Base-by-base conservation (phyloP, 1,140 invertebrate species). In the Riptortus pedestris region DNA sequence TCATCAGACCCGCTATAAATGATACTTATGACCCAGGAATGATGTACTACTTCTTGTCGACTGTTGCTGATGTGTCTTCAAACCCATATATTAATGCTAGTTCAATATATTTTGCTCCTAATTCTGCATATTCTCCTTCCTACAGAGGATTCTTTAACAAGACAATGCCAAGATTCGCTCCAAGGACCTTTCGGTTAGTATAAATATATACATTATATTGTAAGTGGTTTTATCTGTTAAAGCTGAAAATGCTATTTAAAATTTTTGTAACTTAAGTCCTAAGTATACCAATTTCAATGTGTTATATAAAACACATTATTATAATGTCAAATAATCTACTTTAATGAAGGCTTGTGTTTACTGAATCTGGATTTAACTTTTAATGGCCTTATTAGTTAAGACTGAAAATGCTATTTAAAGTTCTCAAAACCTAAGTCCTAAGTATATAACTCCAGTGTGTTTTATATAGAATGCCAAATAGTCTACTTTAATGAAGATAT, bases 31-130 rank as follows among this genome's bases (percentile, higher is more conserved):
- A 97, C 78, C 94, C 95, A 0, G 94, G 95, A 62, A 91, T 98
- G 84, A 94, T 97, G 91, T 98, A 98, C 73, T 96, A 96, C 71
- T 96, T 96, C 71, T 77, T 98, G 20, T 96, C 93, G 0, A 87
- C 91, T 0, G 88, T 96, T 0, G 93, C 96, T 0, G 95, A 98
- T 76, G 91, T 98, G 0, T 90, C 93, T 0, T 83, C 93, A 0
- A 96, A 95, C 78, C 85, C 86, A 0, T 85, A 87, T 67, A 87
- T 98, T 62, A 98, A 98, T 77, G 89, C 91, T 57, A 93, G 90
- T 72, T 87, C 91, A 0, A 84, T 98, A 64, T 96, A 96, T 74
- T 98, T 96, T 72, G 85, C 93, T 20, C 91, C 93, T 1, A 94
- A 98, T 73, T 88, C 85, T 76, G 93, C 91, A 0, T 98, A 96